Evolutionary conservation across 2,113 vertebrate species (phyloP).

Genomic region (Cebus imitator): DNA sequence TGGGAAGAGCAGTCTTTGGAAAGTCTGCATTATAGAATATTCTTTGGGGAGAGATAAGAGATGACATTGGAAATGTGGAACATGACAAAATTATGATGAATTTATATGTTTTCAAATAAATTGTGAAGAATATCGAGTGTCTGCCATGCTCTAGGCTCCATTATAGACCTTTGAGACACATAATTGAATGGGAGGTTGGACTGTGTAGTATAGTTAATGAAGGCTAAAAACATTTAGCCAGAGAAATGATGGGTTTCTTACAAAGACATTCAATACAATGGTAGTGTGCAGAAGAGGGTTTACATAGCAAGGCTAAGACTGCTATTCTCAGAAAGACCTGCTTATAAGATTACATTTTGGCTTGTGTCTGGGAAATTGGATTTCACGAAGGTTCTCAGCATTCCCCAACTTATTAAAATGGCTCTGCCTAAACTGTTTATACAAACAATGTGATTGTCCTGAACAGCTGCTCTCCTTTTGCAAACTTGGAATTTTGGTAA

Average conservation of each 20-base stretch:
- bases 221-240: not conserved
- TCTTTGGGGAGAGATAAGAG: not conserved
- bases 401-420: not conserved
- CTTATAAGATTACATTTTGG: not conserved
- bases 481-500: not conserved
- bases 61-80: not conserved
- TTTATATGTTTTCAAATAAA: not conserved
- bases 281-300: not conserved
- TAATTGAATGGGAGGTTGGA: not conserved
- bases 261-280: not conserved
- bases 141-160: not conserved
- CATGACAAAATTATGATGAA: not conserved
- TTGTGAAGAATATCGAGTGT: not conserved
- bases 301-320: not conserved
- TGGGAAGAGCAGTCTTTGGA: not conserved
- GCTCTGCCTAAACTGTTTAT: not conserved
- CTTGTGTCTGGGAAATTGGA: not conserved
- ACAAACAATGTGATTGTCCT: not conserved
- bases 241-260: not conserved
- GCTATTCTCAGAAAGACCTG: not conserved
- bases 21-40: not conserved
- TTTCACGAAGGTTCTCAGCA: not conserved
- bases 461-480: not conserved
- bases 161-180: not conserved
- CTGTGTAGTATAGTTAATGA: not conserved